Conservation (phyloP, 1,140 invertebrate genomes). For the Heliothis subflexa region DNA sequence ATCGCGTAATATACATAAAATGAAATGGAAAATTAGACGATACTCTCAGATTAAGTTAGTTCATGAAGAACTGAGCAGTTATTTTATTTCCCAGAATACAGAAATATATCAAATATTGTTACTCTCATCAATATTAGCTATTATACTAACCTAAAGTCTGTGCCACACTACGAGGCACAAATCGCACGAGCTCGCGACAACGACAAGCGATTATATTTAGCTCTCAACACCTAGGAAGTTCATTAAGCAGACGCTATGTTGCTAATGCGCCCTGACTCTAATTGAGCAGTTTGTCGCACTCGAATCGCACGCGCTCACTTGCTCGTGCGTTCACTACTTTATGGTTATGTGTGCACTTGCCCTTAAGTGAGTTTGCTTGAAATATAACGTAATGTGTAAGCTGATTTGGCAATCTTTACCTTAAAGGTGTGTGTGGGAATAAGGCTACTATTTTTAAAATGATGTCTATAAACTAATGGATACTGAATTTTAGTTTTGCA, state of each 20-base stretch:
- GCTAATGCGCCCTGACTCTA: constrained; percentile 59
- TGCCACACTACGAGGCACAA: constrained; percentile 16
- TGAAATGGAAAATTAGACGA: too few relatives aligned
- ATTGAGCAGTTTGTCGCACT: constrained; percentile 56
- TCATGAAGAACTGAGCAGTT: too few relatives aligned
- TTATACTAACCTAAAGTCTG: constrained; percentile 1
- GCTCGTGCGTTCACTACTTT: constrained; percentile 55
- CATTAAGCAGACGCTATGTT: constrained; percentile 58
- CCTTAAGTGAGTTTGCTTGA: not conserved
- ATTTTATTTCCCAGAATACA: too few relatives aligned
- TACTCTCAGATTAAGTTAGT: too few relatives aligned
- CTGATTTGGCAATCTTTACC: too few relatives aligned
- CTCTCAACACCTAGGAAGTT: constrained; percentile 64
- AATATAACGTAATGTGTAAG: not conserved
- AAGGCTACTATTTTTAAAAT: too few relatives aligned
- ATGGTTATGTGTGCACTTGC: constrained; percentile 48
- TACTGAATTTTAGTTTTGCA: not conserved
- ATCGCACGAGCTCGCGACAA: constrained; percentile 48
- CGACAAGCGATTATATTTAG: constrained; percentile 62
- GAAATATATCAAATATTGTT: too few relatives aligned
- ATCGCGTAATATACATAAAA: too few relatives aligned
- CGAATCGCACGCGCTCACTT: constrained; percentile 27
- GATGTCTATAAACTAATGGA: too few relatives aligned
- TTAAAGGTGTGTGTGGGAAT: not conserved
- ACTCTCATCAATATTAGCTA: too few relatives aligned